Base-by-base conservation (phyloP, 1,140 invertebrate genomes). In the Gryon sp. region DNA sequence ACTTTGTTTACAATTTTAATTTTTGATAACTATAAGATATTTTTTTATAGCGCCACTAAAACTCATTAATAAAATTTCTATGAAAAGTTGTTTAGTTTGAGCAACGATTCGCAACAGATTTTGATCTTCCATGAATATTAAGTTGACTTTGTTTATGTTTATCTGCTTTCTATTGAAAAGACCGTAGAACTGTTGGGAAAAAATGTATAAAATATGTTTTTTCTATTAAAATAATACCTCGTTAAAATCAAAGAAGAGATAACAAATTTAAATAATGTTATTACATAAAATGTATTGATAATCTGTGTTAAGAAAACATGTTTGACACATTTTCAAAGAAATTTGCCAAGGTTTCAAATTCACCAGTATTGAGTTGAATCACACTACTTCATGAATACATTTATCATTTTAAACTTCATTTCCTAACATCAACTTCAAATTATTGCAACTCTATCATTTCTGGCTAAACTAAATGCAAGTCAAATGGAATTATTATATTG, bases 381-480 rank as follows among this genome's bases (percentile, higher is more conserved):
- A 50, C 50, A 57, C 69, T 57, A 41, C 43, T 57, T 59, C 69
- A 73, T 73, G 59, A 65, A 73, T 73, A 74, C 52, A 73, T 73
- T 50, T 73, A 65, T 73, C 34, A 59, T 52, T 65, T 48, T 73
- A 59, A 65, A 65, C 45, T 57, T 57, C 40, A 65, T 65, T 65
- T 73, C 30, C 40, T 34, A 72, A 63, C 48, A 63, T 72, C 57
- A 55, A 63, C 48, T 63, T 57, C 32, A 63, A 72, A 72, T 63
- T 63, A 48, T 63, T 72, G 40, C 30, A 18, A 57, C 32, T 63
- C 32, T 22, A 40, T 24, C 34, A 65, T 43, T 18, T 5, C 57
- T 4, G 12, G 11, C 12, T 18, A 41, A 53, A 72, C 22, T 53
- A 9, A 15, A 63, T 73, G 57, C 28, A 50, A 59, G 8, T 36